These are phyloP conservation scores for Anomalospiza imberbis DNA, from an alignment of 2,797 vertebrate species.

Conservation along the genomic window DNA sequence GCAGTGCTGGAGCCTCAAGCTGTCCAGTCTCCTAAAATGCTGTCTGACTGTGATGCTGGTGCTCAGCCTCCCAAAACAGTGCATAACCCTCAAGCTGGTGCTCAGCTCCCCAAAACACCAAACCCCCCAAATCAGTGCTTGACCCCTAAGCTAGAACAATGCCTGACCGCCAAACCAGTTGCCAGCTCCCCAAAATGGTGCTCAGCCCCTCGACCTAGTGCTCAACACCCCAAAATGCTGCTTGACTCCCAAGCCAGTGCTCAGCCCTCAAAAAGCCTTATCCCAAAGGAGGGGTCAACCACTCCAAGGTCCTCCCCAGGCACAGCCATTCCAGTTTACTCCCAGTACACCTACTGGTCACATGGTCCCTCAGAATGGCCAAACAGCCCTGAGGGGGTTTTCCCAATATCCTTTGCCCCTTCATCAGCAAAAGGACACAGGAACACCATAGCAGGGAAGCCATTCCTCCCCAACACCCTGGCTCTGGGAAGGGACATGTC, in stretches of 20 bases:
- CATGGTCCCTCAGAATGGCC: not conserved
- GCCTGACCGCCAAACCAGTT: not conserved
- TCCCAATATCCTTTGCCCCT: not conserved
- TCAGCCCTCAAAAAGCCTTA: not conserved
- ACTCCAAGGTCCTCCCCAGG: not conserved
- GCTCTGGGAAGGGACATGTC: not conserved
- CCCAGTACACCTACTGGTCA: not conserved
- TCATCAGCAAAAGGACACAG: accelerated
- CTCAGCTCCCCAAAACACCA: not conserved
- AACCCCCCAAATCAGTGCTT: not conserved
- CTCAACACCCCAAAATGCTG: not conserved
- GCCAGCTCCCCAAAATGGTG: not conserved
- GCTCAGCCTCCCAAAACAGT: not conserved
- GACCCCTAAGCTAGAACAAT: not conserved
- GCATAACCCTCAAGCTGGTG: not conserved
- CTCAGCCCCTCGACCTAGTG: not conserved
- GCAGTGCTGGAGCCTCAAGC: not conserved
- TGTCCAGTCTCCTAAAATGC: not conserved
- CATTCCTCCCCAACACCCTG: not conserved
- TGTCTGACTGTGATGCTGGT: not conserved
- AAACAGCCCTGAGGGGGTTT: not conserved
- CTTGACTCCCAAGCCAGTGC: not conserved
- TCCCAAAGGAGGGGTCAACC: not conserved
- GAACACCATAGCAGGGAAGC: not conserved
- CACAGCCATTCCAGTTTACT: not conserved